Evolutionary conservation across 2,888 invertebrate genomes (phyloP).

Genomic region (Encarsia formosa): DNA sequence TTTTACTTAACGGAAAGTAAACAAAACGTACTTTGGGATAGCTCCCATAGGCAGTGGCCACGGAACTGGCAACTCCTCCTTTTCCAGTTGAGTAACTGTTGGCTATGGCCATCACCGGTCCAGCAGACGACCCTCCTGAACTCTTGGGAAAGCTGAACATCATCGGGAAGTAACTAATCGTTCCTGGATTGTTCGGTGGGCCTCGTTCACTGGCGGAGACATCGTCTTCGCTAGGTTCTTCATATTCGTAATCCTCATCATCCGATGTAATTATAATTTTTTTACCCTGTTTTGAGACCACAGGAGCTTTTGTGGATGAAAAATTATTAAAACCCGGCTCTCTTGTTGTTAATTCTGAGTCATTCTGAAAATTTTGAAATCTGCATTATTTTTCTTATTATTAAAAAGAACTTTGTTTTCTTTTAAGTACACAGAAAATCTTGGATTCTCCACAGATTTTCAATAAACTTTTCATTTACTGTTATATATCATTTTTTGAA

Average conservation of each 20-base stretch:
- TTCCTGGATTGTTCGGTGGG: conserved; percentile 46
- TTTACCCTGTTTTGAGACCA: conserved; percentile 36
- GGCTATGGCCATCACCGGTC: conserved; percentile 66
- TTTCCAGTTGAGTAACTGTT: conserved; percentile 70
- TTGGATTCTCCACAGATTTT: too few species aligned
- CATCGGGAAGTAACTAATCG: conserved; percentile 63
- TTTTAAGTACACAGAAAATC: too few species aligned
- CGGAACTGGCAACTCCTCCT: conserved; percentile 68
- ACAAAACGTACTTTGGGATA: conserved; percentile 47
- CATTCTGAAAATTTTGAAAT: too few species aligned
- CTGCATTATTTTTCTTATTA: too few species aligned
- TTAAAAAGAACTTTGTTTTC: too few species aligned
- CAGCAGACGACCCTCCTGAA: conserved; percentile 51
- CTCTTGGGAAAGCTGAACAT: conserved; percentile 56
- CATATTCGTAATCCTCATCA: conserved; percentile 42
- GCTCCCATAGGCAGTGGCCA: conserved; percentile 68
- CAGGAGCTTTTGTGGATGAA: neutral
- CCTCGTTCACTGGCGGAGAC: conserved; percentile 36
- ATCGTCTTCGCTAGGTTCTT: conserved; percentile 21
- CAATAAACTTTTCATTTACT: too few species aligned
- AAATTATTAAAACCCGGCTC: neutral
- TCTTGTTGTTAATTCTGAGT: too few species aligned
- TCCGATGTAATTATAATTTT: conserved; percentile 44
- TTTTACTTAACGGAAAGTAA: too few species aligned
- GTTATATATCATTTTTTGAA: too few species aligned